These are phyloP conservation scores for Drosophila subpulchrella DNA, from an alignment of 1,140 invertebrate genomes.

Conservation along the genomic window DNA sequence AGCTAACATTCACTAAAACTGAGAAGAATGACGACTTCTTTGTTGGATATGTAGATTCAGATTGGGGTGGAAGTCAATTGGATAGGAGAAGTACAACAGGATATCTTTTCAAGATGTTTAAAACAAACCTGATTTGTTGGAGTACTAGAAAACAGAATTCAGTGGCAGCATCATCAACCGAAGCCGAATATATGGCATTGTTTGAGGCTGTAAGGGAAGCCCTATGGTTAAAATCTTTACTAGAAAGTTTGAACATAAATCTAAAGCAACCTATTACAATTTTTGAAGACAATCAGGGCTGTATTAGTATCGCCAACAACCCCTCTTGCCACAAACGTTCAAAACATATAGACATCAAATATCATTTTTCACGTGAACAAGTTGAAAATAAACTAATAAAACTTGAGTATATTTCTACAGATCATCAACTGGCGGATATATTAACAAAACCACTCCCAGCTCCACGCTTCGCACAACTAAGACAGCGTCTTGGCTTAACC, in stretches of 20 bases:
- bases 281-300: constrained; percentile 3
- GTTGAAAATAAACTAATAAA: background rate
- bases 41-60: background rate
- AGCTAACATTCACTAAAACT: background rate
- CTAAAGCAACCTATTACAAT: background rate
- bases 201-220: background rate
- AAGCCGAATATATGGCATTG: no score
- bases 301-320: constrained; percentile 1
- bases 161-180: no score
- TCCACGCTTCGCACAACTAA: background rate
- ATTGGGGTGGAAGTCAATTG: background rate
- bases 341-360: background rate
- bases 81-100: constrained; percentile 1
- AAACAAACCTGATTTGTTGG: background rate
- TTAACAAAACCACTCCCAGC: background rate
- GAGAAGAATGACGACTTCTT: background rate
- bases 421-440: background rate
- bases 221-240: background rate
- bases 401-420: constrained; percentile 6
- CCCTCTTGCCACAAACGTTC: constrained; percentile 1
- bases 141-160: background rate
- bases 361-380: constrained; percentile 3
- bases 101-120: background rate
- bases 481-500: background rate
- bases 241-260: background rate